Base-by-base conservation (phyloP, 2,888 invertebrate genomes). In the Mayetiola destructor region DNA sequence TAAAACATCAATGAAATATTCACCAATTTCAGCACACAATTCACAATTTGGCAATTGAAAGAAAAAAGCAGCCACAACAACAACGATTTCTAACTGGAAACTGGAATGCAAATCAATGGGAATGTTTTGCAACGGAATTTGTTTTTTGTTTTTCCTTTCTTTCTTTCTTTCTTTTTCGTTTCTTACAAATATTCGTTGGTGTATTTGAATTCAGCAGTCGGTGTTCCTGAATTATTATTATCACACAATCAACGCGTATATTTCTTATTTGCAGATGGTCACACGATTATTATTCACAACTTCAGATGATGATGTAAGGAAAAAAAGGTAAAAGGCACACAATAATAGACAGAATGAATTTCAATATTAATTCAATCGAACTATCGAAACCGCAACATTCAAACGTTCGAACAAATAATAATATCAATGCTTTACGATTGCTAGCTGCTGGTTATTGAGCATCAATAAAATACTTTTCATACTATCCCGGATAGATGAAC, bases 211-310 rank as follows among this genome's bases (percentile, higher is more conserved):
- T 32, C 12, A 32, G 12, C 32, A 6, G 32, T 12, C 12, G 6
- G 32, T 12, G 12, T 32, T 32, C 12, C 8, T 12, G 6, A 12
- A 9, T 48, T n/a, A 48, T 16, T 48, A 23, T 48, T 48, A 48
- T 48, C 48, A 48, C 48, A 23, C 48, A 42, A n/a, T 42, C 23
- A 42, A 42, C 42, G 39, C 16, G n/a, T n/a, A n/a, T n/a, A n/a
- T n/a, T n/a, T n/a, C n/a, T n/a, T n/a, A n/a, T n/a, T n/a, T n/a
- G n/a, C n/a, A n/a, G n/a, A n/a, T 5, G 36, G 36, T n/a, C n/a
- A n/a, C n/a, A n/a, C n/a, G 18, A 39, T 39, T 39, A 39, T 18
- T 36, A 3, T 48, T 16, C 27, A 48, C 6, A 48, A 48, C 29
- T 23, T 27, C 27, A 14, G n/a, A n/a, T n/a, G n/a, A n/a, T n/a